Evolutionary conservation across 2,888 invertebrate genomes (phyloP), one percentile per base, ranked within the genome.

Genomic region (Abscondita cerata): DNA sequence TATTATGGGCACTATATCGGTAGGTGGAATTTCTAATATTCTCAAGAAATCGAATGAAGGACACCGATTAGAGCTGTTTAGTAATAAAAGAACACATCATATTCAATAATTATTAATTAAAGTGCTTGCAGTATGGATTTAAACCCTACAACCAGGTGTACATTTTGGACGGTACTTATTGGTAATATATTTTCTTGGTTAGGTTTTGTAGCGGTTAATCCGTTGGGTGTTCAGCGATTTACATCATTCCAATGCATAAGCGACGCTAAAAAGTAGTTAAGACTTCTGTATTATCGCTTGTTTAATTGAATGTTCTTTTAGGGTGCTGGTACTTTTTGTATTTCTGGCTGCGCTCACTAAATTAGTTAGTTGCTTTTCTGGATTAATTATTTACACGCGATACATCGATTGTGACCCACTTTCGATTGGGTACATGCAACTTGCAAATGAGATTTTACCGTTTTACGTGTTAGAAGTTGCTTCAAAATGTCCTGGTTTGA

Each of bases 391-490:
- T 65, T 88, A 85, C n/a, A n/a, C 87, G 0, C 86, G 84, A 79
- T 89, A 87, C 69, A 83, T 83, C 60, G 84, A 84, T 1, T 89
- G 89, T 63, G 89, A 89, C 76, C 88, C 88, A 0, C 70, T 87
- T 0, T 73, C 81, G n/a, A 81, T 85, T 1, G 83, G 85, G 41
- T 84, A 81, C 62, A 83, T 85, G 33, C 79, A 80, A 40, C 83
- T 82, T 73, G 80, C 82, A 67, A 85, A 86, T 73, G 84, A 85
- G 64, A 57, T 75, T 5, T 81, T 91, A 1, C 90, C 91, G 0
- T 85, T 86, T 70, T 91, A 88, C 71, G 84, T 91, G 2, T 88
- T 90, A 83, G 87, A 88, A 67, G 80, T 87, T 15, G 52, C 52
- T 2, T 8, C 13, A 2, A 12, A 47, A 3, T 11, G 51, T 12